phyloP scores from a whole-genome alignment of 1,140 invertebrate species.

The Bilobella aurantiaca region DNA sequence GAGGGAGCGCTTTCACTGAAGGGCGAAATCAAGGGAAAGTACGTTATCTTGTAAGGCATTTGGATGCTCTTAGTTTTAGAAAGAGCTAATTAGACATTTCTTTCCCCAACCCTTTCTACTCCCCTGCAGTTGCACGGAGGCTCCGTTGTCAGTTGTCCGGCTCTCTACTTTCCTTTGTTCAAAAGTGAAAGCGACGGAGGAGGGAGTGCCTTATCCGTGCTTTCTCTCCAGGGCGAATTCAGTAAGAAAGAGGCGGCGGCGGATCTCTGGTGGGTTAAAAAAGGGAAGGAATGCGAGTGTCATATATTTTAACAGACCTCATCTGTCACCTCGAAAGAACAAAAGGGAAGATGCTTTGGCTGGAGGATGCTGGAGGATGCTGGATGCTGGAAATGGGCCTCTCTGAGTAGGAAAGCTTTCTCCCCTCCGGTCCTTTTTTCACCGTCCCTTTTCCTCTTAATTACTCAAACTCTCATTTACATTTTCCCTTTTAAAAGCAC shows the following conservation, averaged over 20 bases:
- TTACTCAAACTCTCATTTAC: slow-evolving; percentile 4
- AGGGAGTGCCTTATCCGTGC: neutral
- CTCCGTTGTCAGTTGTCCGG: neutral
- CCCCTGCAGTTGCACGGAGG: neutral
- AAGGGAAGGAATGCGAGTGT: neutral
- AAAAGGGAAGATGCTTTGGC: slow-evolving; percentile 6
- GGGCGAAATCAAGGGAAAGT: slow-evolving; percentile 23
- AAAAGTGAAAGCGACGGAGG: neutral
- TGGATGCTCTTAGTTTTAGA: slow-evolving; percentile 16
- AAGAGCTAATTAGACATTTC: slow-evolving; percentile 31
- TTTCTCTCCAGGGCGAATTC: neutral
- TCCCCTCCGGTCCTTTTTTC: neutral
- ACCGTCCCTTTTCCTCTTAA: neutral
- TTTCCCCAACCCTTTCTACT: neutral
- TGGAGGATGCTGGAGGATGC: too few species aligned
- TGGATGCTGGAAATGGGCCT: too few species aligned
- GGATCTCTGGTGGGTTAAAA: neutral
- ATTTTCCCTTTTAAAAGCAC: neutral
- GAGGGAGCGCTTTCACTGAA: too few species aligned
- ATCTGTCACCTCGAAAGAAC: slow-evolving; percentile 8
- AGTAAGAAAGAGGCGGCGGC: slow-evolving; percentile 6
- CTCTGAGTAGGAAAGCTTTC: slow-evolving; percentile 1
- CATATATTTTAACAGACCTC: slow-evolving; percentile 9
- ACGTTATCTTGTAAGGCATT: slow-evolving; percentile 27
- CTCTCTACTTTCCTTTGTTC: neutral